These are phyloP conservation scores for Euphydryas editha DNA, from an alignment of 2,888 invertebrate species.

Conservation along the genomic window DNA sequence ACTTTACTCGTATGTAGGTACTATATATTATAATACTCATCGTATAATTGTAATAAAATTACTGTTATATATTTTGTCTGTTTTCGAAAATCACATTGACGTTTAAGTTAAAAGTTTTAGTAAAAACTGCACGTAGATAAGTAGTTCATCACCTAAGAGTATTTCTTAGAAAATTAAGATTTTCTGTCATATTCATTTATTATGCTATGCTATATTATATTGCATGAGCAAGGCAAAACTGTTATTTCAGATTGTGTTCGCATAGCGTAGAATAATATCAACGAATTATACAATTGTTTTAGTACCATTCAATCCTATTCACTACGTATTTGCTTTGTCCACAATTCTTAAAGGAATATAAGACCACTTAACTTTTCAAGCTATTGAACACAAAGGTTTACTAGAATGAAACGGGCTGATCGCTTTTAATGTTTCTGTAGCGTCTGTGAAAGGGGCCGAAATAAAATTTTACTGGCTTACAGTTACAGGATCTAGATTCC, in stretches of 20 bases:
- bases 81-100: neutral
- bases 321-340: conserved; percentile 17
- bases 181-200: conserved; percentile 3
- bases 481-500: conserved; percentile 23
- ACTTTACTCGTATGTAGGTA: too few species aligned
- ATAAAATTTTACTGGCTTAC: conserved; percentile 33
- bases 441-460: conserved; percentile 33
- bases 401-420: conserved; percentile 32
- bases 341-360: conserved; percentile 17
- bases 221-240: conserved; percentile 14
- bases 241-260: conserved; percentile 25
- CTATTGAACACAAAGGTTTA: conserved; percentile 38
- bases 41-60: too few species aligned
- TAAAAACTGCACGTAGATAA: neutral
- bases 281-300: conserved; percentile 26
- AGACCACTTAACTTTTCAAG: conserved; percentile 39
- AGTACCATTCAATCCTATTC: conserved; percentile 7
- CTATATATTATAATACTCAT: too few species aligned
- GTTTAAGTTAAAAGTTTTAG: neutral
- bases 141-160: neutral
- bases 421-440: conserved; percentile 31
- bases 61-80: too few species aligned
- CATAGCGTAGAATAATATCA: conserved; percentile 22
- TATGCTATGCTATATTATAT: conserved; percentile 3
- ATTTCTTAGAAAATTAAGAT: neutral